Evolutionary conservation across 1,140 invertebrate species (phyloP), one percentile per base, ranked within the genome.

Genomic region (Zaprionus ghesquierei): DNA sequence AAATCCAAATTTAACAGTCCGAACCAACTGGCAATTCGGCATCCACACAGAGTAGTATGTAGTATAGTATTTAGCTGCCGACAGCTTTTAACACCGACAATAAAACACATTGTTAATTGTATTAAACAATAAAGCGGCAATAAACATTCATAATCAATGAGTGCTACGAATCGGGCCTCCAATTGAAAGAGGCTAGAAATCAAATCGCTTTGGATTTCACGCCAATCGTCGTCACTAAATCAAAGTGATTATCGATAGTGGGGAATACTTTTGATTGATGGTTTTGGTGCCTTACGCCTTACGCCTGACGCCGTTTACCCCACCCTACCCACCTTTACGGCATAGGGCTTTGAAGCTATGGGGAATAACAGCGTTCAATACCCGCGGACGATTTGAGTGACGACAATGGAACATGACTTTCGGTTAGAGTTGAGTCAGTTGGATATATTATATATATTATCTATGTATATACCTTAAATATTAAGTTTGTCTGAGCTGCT

Each of bases 71-170:
- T 41, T 38, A 18, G 53, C 64, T 55, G 64, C 44, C 49, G 63
- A 33, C 63, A 60, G 49, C 56, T 18, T 66, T 72, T 72, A 60
- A 73, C 27, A 20, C 64, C 55, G 35, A 51, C 56, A 69, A 75
- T 77, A 77, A 74, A 77, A 49, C 46, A 29, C 49, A 77, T 75
- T 77, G 75, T 75, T 75, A 75, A 77, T 75, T 77, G 71, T 65
- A 77, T 77, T 77, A 65, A 77, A 64, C 75, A 69, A 77, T 77
- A 74, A 77, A 77, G 20, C 25, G 60, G 50, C 20, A 65, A 65
- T 77, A 77, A 77, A 75, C 55, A 69, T 75, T 75, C 71, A 69
- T 75, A 77, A 77, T 75, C 75, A 75, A 74, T 60, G 63, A 77
- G 53, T 68, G 61, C 69, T 35, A 31, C 61, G 46, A 68, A 55